phyloP scores from a whole-genome alignment of 2,888 invertebrate genomes.

The Thecocarcelia acutangulata region DNA sequence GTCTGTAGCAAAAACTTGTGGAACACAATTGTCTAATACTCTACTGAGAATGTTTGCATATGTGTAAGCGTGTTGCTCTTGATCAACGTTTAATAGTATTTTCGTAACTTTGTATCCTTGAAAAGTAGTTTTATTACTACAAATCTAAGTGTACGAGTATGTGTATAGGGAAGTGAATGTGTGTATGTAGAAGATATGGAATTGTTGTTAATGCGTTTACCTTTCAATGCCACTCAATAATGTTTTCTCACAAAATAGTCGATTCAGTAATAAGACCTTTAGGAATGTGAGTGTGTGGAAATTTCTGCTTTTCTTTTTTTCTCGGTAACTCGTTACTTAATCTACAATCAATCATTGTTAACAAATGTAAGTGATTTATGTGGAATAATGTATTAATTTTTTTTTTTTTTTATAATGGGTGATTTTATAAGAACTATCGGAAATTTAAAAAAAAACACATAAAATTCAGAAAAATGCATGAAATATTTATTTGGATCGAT shows the following conservation, averaged over 20 bases:
- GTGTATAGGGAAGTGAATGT: not conserved
- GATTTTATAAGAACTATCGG: too few relatives aligned
- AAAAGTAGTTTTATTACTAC: not conserved
- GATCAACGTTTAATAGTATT: too few relatives aligned
- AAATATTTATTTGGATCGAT: too few relatives aligned
- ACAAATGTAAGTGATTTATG: conserved; percentile 62
- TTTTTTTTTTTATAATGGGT: too few relatives aligned
- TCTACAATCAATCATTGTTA: conserved; percentile 78
- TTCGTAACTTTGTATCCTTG: conserved; percentile 22
- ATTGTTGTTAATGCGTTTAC: conserved; percentile 42
- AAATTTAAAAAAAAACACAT: too few relatives aligned
- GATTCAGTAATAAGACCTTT: not conserved
- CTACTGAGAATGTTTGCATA: not conserved
- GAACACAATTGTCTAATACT: conserved; percentile 23
- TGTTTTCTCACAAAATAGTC: conserved; percentile 18
- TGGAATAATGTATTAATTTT: conserved; percentile 31
- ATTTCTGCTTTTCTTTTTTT: conserved; percentile 6
- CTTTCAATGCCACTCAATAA: conserved; percentile 33
- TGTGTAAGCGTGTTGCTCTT: not conserved
- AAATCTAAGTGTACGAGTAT: not conserved
- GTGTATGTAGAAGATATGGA: not conserved
- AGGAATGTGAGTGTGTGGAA: not conserved
- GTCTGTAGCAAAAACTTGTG: not conserved
- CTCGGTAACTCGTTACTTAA: conserved; percentile 68
- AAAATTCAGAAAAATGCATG: too few relatives aligned